Conservation (phyloP, 1,140 invertebrate species). For the Drosophila leontia region DNA sequence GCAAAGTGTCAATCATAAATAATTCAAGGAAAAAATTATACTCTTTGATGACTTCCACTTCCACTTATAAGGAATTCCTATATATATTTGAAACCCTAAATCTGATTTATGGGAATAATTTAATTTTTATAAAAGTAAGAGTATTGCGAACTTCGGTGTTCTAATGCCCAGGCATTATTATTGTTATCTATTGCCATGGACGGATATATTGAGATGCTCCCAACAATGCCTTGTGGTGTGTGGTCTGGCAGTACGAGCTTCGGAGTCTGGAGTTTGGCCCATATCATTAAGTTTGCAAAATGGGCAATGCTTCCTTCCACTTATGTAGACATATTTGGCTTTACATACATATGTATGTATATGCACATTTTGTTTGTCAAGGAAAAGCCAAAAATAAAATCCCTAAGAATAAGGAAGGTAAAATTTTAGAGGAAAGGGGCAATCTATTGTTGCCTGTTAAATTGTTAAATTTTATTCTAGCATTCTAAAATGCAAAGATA, state of each 20-base stretch:
- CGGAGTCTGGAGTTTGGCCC: constrained; percentile 41
- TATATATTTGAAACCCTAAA: background rate
- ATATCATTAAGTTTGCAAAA: constrained; percentile 73
- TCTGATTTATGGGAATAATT: background rate
- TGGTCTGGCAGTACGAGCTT: constrained; percentile 24
- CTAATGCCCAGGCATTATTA: background rate
- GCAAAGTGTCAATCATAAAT: no score
- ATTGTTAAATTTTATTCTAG: constrained; percentile 55
- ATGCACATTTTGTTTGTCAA: constrained; percentile 44
- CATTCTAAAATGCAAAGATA: background rate
- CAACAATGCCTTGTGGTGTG: constrained; percentile 62
- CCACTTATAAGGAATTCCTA: no score
- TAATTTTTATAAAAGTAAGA: background rate
- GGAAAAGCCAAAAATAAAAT: constrained; percentile 50
- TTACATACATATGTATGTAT: background rate
- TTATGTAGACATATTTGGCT: constrained; percentile 3
- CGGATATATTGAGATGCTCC: constrained; percentile 65
- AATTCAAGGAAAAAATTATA: no score
- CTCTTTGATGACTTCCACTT: no score
- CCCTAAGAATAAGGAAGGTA: constrained; percentile 48
- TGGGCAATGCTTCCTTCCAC: constrained; percentile 12
- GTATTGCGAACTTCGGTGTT: background rate
- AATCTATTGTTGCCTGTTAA: constrained; percentile 61
- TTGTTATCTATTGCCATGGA: constrained; percentile 57
- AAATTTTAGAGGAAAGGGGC: background rate